phyloP scores from a whole-genome alignment of 2,113 vertebrate species.

The Paralichthys olivaceus region DNA sequence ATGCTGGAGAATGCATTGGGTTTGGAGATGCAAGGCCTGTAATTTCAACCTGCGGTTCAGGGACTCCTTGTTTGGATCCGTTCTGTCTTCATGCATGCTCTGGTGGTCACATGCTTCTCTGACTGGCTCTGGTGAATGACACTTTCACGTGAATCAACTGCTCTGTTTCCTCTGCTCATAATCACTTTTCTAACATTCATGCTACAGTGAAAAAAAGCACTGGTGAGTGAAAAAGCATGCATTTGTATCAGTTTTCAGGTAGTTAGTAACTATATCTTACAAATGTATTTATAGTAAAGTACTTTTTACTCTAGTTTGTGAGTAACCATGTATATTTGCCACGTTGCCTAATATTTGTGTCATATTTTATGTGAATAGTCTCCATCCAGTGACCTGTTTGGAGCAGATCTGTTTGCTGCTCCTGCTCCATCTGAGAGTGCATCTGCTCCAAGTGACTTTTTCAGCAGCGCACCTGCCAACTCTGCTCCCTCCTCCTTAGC shows the following conservation, averaged over 20 bases:
- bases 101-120: conserved; percentile 51
- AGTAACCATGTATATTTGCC: neutral
- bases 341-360: neutral
- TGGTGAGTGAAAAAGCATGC: conserved; percentile 70
- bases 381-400: conserved; percentile 84
- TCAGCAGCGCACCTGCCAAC: conserved; percentile 75
- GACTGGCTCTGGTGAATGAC: conserved; percentile 40
- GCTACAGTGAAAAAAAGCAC: conserved; percentile 61
- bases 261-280: neutral
- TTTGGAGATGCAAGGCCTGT: conserved; percentile 13
- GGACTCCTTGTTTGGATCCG: conserved; percentile 13
- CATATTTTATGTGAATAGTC: conserved; percentile 72
- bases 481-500: conserved; percentile 58
- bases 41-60: conserved; percentile 10
- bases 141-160: conserved; percentile 34
- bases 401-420: conserved; percentile 84
- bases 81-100: conserved; percentile 56
- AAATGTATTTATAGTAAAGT: neutral
- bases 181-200: conserved; percentile 57
- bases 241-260: neutral
- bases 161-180: conserved; percentile 43
- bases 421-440: conserved; percentile 54
- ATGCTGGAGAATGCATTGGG: conserved; percentile 20
- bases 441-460: conserved; percentile 79
- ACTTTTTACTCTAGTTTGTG: neutral